Evolutionary conservation across 2,113 vertebrate genomes (phyloP).

Genomic region (Oryzias melastigma): DNA sequence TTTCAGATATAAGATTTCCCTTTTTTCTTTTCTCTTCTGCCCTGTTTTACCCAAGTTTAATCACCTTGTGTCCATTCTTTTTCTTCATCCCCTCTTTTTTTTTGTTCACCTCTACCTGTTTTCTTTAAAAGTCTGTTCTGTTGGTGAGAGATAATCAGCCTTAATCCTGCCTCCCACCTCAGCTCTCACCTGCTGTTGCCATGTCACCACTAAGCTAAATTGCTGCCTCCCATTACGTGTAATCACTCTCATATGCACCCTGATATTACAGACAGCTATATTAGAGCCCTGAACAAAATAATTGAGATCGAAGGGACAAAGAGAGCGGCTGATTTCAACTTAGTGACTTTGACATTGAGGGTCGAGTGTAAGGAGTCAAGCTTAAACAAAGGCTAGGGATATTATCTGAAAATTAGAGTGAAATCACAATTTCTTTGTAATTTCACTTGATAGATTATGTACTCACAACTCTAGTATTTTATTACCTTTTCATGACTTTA

Average conservation of each 20-base stretch:
- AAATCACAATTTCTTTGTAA: no score
- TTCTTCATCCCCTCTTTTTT: no score
- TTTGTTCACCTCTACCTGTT: no score
- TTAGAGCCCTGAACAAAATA: constrained; percentile 37
- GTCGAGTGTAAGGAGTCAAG: neutral
- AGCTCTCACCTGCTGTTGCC: constrained; percentile 39
- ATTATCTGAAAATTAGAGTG: no score
- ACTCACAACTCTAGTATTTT: no score
- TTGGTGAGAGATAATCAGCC: constrained; percentile 34
- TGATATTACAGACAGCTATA: constrained; percentile 17
- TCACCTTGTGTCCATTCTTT: no score
- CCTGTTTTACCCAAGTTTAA: no score
- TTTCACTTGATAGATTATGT: no score
- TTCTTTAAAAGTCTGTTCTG: neutral
- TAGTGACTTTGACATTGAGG: neutral
- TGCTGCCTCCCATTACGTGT: constrained; percentile 24
- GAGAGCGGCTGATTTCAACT: neutral
- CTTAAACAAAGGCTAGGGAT: no score
- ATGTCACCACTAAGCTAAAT: constrained; percentile 32
- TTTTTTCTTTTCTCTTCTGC: no score
- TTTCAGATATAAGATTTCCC: no score
- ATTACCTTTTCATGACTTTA: neutral
- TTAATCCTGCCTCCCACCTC: constrained; percentile 32
- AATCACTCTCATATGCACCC: constrained; percentile 20
- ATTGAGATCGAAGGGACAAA: constrained; percentile 5